phyloP scores from a whole-genome alignment of 2,797 vertebrate species.

The Botia almorhae region DNA sequence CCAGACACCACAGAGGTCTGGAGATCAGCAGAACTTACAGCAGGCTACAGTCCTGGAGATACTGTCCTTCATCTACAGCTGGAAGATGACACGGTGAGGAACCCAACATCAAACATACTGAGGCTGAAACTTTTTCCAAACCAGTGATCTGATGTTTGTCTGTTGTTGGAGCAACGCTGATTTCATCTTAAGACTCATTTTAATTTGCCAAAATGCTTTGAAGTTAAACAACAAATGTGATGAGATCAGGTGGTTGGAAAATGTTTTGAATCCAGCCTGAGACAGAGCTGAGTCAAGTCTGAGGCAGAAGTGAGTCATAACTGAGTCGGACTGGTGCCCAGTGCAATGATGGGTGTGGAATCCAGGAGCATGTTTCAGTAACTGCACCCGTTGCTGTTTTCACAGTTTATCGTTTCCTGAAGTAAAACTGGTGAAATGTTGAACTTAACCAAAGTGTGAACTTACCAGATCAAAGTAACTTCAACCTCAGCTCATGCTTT shows the following conservation, averaged over 20 bases:
- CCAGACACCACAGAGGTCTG: conserved; percentile 91
- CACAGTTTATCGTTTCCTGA: background rate
- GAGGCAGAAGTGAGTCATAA: background rate
- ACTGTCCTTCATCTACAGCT: conserved; percentile 84
- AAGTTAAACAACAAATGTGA: background rate
- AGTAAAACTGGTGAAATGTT: background rate
- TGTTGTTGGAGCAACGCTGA: background rate
- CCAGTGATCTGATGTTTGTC: background rate
- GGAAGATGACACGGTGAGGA: conserved; percentile 89
- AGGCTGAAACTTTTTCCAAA: background rate
- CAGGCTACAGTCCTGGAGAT: conserved; percentile 88
- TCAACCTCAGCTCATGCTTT: background rate
- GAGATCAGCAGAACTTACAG: conserved; percentile 91
- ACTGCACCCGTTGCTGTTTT: conserved; percentile 14
- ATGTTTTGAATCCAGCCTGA: background rate
- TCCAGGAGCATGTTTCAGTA: background rate
- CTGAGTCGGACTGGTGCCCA: conserved; percentile 14
- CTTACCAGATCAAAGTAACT: background rate
- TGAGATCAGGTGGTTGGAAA: background rate
- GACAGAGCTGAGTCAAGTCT: conserved; percentile 3
- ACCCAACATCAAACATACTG: too few species aligned
- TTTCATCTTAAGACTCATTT: background rate
- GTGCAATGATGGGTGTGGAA: conserved; percentile 9
- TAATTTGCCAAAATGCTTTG: background rate
- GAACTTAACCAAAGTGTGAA: background rate